A percentile compares a stretch with the other conserved stretches of the same genome.
These are phyloP conservation scores for Darevskia mixta DNA, from an alignment of 2,797 vertebrate species.

Conservation along the genomic window DNA sequence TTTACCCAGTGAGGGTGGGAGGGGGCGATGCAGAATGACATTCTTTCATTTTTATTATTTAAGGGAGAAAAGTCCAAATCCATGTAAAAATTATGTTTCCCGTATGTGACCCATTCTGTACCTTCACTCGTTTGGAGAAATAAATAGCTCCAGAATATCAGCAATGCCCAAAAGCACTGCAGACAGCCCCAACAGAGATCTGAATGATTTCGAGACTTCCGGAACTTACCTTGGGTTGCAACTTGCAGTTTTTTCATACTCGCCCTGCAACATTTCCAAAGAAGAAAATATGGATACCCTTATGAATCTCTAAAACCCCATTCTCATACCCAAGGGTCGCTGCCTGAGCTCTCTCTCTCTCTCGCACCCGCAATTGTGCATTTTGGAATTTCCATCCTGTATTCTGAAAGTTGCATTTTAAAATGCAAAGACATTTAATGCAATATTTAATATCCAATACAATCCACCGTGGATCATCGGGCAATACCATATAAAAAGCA, in stretches of 20 bases:
- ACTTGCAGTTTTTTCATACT: neutral
- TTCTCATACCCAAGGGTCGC: neutral
- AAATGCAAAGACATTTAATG: neutral
- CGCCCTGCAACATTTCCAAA: neutral
- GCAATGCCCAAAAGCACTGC: neutral
- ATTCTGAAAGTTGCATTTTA: neutral
- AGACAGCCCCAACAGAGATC: neutral
- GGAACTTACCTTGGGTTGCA: neutral
- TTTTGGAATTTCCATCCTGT: too few relatives aligned
- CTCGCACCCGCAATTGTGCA: fast-evolving
- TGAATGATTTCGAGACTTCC: neutral
- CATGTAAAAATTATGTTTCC: neutral
- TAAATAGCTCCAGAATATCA: neutral
- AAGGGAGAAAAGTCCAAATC: neutral
- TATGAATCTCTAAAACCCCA: neutral
- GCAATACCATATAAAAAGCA: neutral
- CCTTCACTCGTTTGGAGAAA: neutral
- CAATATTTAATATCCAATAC: too few relatives aligned
- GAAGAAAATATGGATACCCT: neutral
- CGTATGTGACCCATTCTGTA: neutral
- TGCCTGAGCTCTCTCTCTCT: too few relatives aligned
- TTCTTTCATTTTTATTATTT: too few relatives aligned
- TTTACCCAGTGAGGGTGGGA: too few relatives aligned
- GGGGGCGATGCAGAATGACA: too few relatives aligned
- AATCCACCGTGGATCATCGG: neutral